phyloP scores from a whole-genome alignment of 2,888 invertebrate species.

The Drosophila basisetae region DNA sequence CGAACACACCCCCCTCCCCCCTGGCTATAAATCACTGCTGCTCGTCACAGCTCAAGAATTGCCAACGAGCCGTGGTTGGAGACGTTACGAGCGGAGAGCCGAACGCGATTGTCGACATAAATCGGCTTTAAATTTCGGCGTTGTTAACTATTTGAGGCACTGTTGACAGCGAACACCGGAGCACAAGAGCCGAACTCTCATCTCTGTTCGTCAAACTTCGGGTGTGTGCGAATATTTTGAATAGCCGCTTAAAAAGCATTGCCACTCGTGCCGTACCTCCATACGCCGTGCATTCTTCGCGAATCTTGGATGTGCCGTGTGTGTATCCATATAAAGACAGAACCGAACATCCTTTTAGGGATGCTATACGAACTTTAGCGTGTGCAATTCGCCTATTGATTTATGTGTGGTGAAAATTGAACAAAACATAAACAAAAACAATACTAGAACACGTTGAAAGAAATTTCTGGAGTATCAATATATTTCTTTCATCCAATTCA shows the following conservation, averaged over 20 bases:
- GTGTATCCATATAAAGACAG: conserved; percentile 20
- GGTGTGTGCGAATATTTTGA: conserved; percentile 64
- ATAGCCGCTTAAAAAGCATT: conserved; percentile 75
- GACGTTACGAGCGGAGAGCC: conserved; percentile 25
- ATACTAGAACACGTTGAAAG: conserved; percentile 1
- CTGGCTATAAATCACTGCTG: not conserved
- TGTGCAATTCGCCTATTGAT: conserved; percentile 18
- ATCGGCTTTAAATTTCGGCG: conserved; percentile 62
- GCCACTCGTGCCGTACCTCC: conserved; percentile 63
- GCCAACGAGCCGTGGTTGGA: conserved; percentile 42
- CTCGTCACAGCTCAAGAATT: conserved; percentile 55
- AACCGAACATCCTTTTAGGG: conserved; percentile 54
- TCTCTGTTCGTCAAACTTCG: conserved; percentile 48
- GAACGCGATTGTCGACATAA: conserved; percentile 22
- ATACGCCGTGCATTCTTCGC: conserved; percentile 77
- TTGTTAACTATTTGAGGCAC: conserved; percentile 77
- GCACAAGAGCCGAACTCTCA: conserved; percentile 58
- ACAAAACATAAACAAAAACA: not conserved
- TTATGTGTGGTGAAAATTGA: conserved; percentile 35
- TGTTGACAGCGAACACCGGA: conserved; percentile 73
- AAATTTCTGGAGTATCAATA: conserved; percentile 14
- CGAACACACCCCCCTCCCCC: not conserved
- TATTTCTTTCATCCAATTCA: not conserved
- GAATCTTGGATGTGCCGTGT: conserved; percentile 71
- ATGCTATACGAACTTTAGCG: conserved; percentile 55